These are phyloP conservation scores for Podiceps cristatus DNA, from an alignment of 2,113 vertebrate species.

Conservation along the genomic window DNA sequence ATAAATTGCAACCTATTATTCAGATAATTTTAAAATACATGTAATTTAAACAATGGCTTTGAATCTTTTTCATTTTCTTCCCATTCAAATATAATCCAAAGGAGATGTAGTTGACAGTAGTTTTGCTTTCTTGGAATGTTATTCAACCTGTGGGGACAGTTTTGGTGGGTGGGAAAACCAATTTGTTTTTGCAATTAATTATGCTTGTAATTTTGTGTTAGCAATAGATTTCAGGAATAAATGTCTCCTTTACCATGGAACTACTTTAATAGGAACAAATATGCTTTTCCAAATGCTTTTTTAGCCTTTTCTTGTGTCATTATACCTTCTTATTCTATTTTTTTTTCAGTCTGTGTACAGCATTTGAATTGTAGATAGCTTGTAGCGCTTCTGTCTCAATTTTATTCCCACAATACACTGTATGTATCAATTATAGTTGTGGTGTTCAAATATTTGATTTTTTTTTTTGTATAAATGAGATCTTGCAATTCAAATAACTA, in stretches of 20 bases:
- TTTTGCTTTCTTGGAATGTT: neutral
- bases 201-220: neutral
- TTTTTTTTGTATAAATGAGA: neutral
- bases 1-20: neutral
- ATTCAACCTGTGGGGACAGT: neutral
- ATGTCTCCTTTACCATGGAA: neutral
- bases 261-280: neutral
- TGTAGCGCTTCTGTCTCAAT: neutral
- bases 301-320: neutral
- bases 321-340: neutral
- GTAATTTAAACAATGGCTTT: neutral
- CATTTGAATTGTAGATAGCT: neutral
- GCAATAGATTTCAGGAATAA: neutral
- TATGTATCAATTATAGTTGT: neutral
- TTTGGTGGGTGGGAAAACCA: neutral
- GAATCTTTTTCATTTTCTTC: neutral
- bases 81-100: neutral
- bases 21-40: neutral
- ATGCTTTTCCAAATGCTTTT: neutral
- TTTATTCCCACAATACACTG: neutral
- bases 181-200: slow-evolving; percentile 6
- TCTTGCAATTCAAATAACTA: neutral
- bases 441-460: neutral
- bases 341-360: neutral
- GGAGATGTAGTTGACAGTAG: neutral